Evolutionary conservation across 2,113 vertebrate genomes (phyloP).

Genomic region (Toxotes chatareus): DNA sequence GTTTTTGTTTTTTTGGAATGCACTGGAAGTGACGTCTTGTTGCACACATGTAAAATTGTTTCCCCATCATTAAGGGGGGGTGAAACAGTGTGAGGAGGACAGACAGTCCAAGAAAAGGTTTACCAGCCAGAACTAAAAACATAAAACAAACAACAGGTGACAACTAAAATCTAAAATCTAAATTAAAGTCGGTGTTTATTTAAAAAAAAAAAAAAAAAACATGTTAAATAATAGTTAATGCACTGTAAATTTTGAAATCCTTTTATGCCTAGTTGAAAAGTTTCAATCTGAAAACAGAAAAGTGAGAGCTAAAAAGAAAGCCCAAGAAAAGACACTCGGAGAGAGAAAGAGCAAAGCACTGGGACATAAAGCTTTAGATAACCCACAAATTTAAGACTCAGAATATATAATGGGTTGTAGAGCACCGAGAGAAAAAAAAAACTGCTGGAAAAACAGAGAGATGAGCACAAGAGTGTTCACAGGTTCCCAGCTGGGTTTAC

Average conservation of each 20-base stretch:
- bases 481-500: conserved; percentile 7
- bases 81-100: neutral
- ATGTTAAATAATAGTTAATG: neutral
- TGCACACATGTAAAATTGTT: too few relatives aligned
- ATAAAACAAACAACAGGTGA: neutral
- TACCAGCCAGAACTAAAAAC: too few relatives aligned
- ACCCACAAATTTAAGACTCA: neutral
- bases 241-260: neutral
- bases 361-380: neutral
- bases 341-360: neutral
- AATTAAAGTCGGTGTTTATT: too few relatives aligned
- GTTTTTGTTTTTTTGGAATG: neutral
- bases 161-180: neutral
- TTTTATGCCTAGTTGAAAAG: neutral
- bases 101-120: neutral
- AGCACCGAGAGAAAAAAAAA: neutral
- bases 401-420: conserved; percentile 9
- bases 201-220: neutral
- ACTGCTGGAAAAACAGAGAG: conserved; percentile 17
- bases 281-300: conserved; percentile 4
- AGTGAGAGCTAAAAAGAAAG: too few relatives aligned
- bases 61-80: neutral
- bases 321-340: neutral
- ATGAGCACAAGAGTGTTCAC: neutral
- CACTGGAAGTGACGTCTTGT: too few relatives aligned